Conservation (phyloP, 2,113 vertebrate genomes). For the Arizona elegans region DNA sequence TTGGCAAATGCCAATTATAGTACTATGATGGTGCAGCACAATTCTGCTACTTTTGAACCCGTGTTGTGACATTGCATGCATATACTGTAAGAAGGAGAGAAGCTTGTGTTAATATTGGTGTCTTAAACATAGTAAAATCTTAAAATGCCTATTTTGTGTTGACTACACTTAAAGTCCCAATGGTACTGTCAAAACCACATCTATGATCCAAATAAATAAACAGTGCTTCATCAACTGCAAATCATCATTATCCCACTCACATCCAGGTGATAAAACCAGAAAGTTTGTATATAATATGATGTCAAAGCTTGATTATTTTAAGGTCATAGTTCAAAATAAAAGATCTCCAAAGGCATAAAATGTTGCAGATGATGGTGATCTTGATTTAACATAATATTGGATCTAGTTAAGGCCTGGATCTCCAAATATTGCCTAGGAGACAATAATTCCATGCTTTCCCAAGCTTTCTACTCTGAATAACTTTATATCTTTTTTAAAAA, state of each 20-base stretch:
- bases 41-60: background rate
- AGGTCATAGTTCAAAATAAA: background rate
- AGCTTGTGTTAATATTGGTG: background rate
- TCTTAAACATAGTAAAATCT: background rate
- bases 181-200: background rate
- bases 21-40: background rate
- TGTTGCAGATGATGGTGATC: background rate
- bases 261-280: background rate
- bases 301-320: background rate
- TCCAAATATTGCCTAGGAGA: background rate
- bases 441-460: background rate
- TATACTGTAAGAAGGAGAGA: background rate
- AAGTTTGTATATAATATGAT: background rate
- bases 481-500: background rate
- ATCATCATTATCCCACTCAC: background rate
- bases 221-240: background rate
- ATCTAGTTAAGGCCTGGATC: background rate
- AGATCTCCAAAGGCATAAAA: background rate
- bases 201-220: background rate
- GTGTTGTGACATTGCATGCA: background rate
- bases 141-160: background rate
- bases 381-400: background rate
- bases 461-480: background rate
- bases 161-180: background rate
- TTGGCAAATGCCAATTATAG: background rate